Evolutionary conservation across 2,888 invertebrate species (phyloP), one percentile per base, ranked within the genome.

Genomic region (Aphrophora alni): DNA sequence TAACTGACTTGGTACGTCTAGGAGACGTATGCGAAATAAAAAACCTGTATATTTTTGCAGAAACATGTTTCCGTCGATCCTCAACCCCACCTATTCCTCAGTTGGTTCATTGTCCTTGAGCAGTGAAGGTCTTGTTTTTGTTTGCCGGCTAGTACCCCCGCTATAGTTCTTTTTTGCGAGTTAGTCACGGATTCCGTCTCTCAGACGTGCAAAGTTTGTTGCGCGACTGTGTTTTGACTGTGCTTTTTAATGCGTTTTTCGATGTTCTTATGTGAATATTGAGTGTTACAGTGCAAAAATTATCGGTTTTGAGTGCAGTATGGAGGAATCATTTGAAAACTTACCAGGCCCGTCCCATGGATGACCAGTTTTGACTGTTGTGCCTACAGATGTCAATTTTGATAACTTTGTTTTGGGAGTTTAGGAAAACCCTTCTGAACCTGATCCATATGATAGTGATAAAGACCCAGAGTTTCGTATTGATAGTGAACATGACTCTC

Each of bases 1-100:
- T 59, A 76, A 76, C 51, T 25, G 26, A 59, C 59, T 25, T 59
- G n/a, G 38, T 76, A 44, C 12, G 76, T 76, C 76, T 76, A 59
- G 10, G 59, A 76, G 76, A 76, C 26, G 26, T 27, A 10, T 8
- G 59, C 33, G n/a, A 44, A 44, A 59, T 76, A 24, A 51, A 59
- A 38, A 75, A 27, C 27, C 59, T 76, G n/a, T 25, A 25, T 25
- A 76, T 24, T 17, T 26, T 33, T 17, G 5, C 27, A 26, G 12
- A 4, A 76, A 14, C 2, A 2, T 25, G n/a, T n/a, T 1, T n/a
- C n/a, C 5, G 25, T 0, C 25, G 59, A 1, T 25, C 25, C 51
- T 51, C 17, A 59, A 0, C 27, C 26, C 27, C 24, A 25, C 38
- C 59, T 26, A 76, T 44, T 44, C 38, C 44, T 44, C 75, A 75